A percentile compares a stretch with the other conserved stretches of the same genome.
phyloP scores from a whole-genome alignment of 2,888 invertebrate genomes.

The Phaedon cochleariae region DNA sequence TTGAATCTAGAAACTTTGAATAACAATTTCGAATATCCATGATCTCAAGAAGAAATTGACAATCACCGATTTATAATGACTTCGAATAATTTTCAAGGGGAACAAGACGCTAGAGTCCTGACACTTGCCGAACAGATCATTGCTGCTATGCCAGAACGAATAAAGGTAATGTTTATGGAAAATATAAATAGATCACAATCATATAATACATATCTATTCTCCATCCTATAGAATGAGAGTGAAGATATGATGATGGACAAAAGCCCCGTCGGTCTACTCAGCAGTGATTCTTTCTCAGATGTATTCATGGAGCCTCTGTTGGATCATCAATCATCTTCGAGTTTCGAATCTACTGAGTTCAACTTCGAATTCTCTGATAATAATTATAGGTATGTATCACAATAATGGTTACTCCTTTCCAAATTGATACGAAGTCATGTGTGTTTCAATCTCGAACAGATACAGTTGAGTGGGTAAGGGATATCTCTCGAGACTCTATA shows the following conservation, averaged over 20 bases:
- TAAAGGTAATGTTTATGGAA: constrained; percentile 82
- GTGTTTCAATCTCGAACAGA: too few species aligned
- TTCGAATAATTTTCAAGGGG: constrained; percentile 67
- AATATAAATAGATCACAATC: too few species aligned
- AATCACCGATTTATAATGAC: too few species aligned
- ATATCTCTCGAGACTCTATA: too few species aligned
- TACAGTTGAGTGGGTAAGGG: too few species aligned
- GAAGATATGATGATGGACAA: constrained; percentile 72
- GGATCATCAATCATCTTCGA: constrained; percentile 74
- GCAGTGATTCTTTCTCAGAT: constrained; percentile 65
- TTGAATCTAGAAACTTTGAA: too few species aligned
- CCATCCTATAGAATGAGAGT: constrained; percentile 73
- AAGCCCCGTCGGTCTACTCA: constrained; percentile 65
- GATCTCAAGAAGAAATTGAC: too few species aligned
- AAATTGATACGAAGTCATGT: too few species aligned
- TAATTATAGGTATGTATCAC: constrained; percentile 71
- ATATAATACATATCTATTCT: too few species aligned
- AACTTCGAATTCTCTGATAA: constrained; percentile 86
- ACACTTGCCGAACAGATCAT: constrained; percentile 98
- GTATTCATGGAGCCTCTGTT: constrained; percentile 80
- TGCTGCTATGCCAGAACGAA: constrained; percentile 96
- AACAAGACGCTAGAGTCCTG: constrained; percentile 89
- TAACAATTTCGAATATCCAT: too few species aligned
- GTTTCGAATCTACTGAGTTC: constrained; percentile 74
- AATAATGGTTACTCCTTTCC: too few species aligned